Percentiles rank a stretch among this genome's conserved stretches.
phyloP scores from a whole-genome alignment of 2,888 invertebrate species.

The Macrosoma leucophasiata region DNA sequence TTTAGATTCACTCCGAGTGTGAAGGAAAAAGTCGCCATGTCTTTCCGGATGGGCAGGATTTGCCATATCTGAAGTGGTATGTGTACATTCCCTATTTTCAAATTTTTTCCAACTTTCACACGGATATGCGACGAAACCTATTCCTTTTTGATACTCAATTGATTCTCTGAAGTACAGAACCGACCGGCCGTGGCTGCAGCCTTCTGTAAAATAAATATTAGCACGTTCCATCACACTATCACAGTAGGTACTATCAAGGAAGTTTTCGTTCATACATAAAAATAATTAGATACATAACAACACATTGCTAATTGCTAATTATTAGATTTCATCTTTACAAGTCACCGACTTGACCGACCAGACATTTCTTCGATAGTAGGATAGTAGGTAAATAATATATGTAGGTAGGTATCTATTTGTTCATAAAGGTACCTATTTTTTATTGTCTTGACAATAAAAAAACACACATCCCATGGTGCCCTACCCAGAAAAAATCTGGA shows the following conservation, averaged over 20 bases:
- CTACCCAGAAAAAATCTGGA: too few relatives aligned
- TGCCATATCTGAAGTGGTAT: slow-evolving; percentile 70
- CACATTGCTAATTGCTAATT: too few relatives aligned
- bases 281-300: slow-evolving; percentile 6
- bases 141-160: slow-evolving; percentile 54
- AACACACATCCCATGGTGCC: too few relatives aligned
- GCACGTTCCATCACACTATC: too few relatives aligned
- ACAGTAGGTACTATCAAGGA: too few relatives aligned
- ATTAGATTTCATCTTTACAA: too few relatives aligned
- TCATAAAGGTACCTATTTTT: too few relatives aligned
- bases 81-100: slow-evolving; percentile 50
- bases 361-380: too few relatives aligned
- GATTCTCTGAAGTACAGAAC: slow-evolving; percentile 80
- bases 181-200: slow-evolving; percentile 82
- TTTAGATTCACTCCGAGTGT: slow-evolving; percentile 72
- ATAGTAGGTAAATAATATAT: too few relatives aligned
- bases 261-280: slow-evolving; percentile 1
- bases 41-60: slow-evolving; percentile 45
- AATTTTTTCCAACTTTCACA: slow-evolving; percentile 75
- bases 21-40: slow-evolving; percentile 76
- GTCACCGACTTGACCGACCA: too few relatives aligned
- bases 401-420: too few relatives aligned
- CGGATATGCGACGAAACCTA: slow-evolving; percentile 71
- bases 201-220: slow-evolving; percentile 57
- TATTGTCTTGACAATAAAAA: too few relatives aligned